Evolutionary conservation across 2,888 invertebrate genomes (phyloP), one percentile per base, ranked within the genome.

Genomic region (Taphrorychus bicolor): DNA sequence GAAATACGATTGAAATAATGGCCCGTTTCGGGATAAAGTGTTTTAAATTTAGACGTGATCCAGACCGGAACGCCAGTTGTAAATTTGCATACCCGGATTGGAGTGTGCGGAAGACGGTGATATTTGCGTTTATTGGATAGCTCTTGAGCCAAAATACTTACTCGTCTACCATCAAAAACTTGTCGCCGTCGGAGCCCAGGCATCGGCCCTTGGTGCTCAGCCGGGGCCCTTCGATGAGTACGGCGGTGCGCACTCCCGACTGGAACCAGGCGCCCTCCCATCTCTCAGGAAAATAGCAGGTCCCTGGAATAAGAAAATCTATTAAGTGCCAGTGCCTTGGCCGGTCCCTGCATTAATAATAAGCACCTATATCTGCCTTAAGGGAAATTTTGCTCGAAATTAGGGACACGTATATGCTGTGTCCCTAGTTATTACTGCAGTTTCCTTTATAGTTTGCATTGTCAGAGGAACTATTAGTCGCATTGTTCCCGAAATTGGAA

Each of bases 191-290:
- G 64, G 89, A 89, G 73, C 91, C 91, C 71, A 93, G 86, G 82
- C 94, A 94, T 81, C 88, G 88, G 76, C 94, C 94, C 82, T 94
- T 94, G 83, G 91, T 93, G 81, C 93, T 93, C 75, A 94, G 88
- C 72, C 90, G 87, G 78, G 91, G 91, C 69, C 90, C 91, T 78
- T 93, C 91, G 80, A 94, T 93, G 78, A 89, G 85, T 83, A 94
- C 93, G 59, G 93, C 90, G 82, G 92, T 92, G 79, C 92, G 89
- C 76, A 94, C 92, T 69, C 94, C 94, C 69, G 94, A 94, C 82
- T 94, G 93, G 85, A 94, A 94, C 94, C 94, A 94, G 75, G 90
- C 90, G 75, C 94, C 94, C 81, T 93, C 90, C 94, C 94, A 94
- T 75, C 89, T 87, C 74, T 87, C 85, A 73, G 94, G 94, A 85